Base-by-base conservation (phyloP, 2,113 vertebrate genomes). In the Pheucticus melanocephalus region DNA sequence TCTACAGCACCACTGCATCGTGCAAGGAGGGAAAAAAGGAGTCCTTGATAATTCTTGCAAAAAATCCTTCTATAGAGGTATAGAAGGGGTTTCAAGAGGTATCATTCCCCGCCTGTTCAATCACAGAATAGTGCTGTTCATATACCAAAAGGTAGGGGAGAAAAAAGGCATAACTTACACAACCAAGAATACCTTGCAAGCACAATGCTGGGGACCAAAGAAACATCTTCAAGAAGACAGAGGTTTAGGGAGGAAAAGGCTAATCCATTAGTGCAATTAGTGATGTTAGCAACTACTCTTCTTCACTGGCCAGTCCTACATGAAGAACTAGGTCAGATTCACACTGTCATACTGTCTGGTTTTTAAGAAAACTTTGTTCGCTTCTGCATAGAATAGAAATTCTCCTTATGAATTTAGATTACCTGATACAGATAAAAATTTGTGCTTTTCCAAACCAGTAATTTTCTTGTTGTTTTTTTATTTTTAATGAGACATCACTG, bases 101-200 rank as follows among this genome's bases (percentile, higher is more conserved):
- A 57, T 11, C 24, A 35, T 13, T 45, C 3, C 33, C 15, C 10
- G 27, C 13, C 23, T 4, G 0, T 27, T 51, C 45, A 54, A 2
- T 33, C 57, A 39, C 2, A 65, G 48, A 56, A 90, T 6, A 56
- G 15, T 27, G 15, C 15, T 71, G 22, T 15, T 51, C 20, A 39
- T 7, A 31, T 21, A 47, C 13, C n/a, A 10, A 83, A 24, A 82
- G 13, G 39, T 19, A 25, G 3, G 48, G 22, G 21, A 12, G 12
- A 1, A 17, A 75, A 14, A 0, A 31, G 27, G 0, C 0, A 10
- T 15, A 21, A 10, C 27, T 71, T 2, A 0, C 25, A n/a, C 27
- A 81, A 39, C 4, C 18, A 79, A 42, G 28, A 48, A 5, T 33
- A 61, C 25, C 61, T 60, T 54, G 39, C 22, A 75, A 76, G 20